A percentile compares a stretch with the other conserved stretches of the same genome.
Evolutionary conservation across 2,888 invertebrate genomes (phyloP).

Genomic region (Drosophila vallismaia): DNA sequence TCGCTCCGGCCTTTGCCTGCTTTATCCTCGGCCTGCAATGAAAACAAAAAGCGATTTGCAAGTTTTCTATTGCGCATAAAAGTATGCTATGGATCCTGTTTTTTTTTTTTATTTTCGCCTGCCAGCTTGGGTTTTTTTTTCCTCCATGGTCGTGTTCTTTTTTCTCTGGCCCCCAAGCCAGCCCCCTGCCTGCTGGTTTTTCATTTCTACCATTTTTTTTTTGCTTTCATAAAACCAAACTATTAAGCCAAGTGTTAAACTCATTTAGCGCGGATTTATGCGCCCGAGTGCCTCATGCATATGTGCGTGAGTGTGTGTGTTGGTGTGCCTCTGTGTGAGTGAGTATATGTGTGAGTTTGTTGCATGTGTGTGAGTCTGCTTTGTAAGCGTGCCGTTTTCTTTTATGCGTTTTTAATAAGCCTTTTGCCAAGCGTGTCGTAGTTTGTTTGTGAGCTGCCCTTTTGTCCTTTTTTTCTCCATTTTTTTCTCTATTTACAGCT

Average conservation of each 20-base stretch:
- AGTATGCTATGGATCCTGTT: slow-evolving; percentile 69
- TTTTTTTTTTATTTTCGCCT: slow-evolving; percentile 70
- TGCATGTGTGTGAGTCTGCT: slow-evolving; percentile 53
- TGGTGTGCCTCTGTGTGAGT: slow-evolving; percentile 1
- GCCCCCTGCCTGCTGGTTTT: slow-evolving; percentile 35
- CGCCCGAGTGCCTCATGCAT: slow-evolving; percentile 74
- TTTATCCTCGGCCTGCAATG: slow-evolving; percentile 57
- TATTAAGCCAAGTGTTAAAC: slow-evolving; percentile 78
- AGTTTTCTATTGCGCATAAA: slow-evolving; percentile 78
- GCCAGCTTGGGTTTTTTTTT: slow-evolving; percentile 41
- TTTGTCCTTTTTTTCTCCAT: slow-evolving; percentile 8
- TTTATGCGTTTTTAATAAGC: slow-evolving; percentile 77
- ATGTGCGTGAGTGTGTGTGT: slow-evolving; percentile 31
- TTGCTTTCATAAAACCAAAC: slow-evolving; percentile 78
- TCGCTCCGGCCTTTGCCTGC: slow-evolving; percentile 11
- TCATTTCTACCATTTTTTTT: slow-evolving; percentile 38
- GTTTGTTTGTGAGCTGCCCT: slow-evolving; percentile 58
- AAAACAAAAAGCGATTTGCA: slow-evolving; percentile 78
- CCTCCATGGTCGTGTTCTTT: slow-evolving; percentile 58
- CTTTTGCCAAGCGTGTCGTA: slow-evolving; percentile 68
- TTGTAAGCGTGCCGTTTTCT: slow-evolving; percentile 76
- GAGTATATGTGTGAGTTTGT: slow-evolving; percentile 2
- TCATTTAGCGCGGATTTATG: slow-evolving; percentile 80
- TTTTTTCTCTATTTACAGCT: slow-evolving; percentile 62
- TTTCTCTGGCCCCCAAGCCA: slow-evolving; percentile 1